Conservation (phyloP, 2,888 invertebrate genomes). For the Aphodius sticticus region DNA sequence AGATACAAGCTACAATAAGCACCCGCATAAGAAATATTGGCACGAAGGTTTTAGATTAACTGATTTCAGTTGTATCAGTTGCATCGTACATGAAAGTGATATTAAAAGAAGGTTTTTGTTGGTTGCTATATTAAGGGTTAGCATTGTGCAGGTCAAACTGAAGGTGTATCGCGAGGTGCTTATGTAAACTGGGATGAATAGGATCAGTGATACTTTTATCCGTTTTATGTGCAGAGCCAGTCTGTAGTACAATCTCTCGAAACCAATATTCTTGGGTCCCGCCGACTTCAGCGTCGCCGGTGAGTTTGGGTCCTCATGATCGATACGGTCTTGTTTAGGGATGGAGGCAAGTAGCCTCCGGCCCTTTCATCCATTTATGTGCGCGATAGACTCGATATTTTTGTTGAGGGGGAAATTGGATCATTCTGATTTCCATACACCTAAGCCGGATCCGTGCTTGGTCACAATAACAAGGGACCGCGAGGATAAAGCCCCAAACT, state of each 20-base stretch:
- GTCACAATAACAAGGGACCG: slow-evolving; percentile 50
- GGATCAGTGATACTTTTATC: slow-evolving; percentile 37
- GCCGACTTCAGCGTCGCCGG: slow-evolving; percentile 20
- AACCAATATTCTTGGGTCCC: slow-evolving; percentile 40
- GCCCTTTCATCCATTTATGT: slow-evolving; percentile 53
- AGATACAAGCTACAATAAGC: too few species aligned
- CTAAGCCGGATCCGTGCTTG: slow-evolving; percentile 51
- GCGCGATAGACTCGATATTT: slow-evolving; percentile 53
- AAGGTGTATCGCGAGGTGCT: background rate
- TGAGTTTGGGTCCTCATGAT: slow-evolving; percentile 44
- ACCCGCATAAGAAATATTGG: too few species aligned
- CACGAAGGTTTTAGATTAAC: too few species aligned
- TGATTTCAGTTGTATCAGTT: too few species aligned
- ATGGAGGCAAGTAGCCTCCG: slow-evolving; percentile 51
- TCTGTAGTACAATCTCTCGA: slow-evolving; percentile 31
- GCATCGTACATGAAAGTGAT: too few species aligned
- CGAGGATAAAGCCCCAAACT: background rate
- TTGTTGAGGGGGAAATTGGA: slow-evolving; percentile 55
- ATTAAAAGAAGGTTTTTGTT: background rate
- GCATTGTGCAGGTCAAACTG: background rate
- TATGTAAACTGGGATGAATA: slow-evolving; percentile 34
- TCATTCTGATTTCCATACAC: slow-evolving; percentile 55
- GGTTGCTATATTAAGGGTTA: background rate
- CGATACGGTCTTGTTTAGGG: slow-evolving; percentile 49
- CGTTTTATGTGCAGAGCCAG: slow-evolving; percentile 31